Base-by-base conservation (phyloP, 2,797 vertebrate species). In the Luscinia luscinia region DNA sequence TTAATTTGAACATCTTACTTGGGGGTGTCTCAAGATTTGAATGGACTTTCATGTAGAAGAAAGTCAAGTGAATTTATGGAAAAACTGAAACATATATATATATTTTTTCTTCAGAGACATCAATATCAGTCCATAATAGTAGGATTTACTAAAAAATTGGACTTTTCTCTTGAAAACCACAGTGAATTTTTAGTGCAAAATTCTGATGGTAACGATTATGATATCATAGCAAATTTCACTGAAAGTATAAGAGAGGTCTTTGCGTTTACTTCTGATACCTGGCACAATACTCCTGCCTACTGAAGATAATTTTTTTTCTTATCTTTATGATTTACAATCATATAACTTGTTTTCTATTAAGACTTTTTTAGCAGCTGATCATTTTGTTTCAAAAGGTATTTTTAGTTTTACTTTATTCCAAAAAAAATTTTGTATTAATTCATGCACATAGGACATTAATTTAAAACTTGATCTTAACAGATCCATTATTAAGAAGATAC, bases 1-100 rank as follows among this genome's bases (percentile, higher is more conserved):
- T 58, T 74, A 32, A 78, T 63, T 86, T 86, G 83, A 87, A 84
- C 62, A 83, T 80, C 94, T 90, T 54, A 77, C 8, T 83, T 63
- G 74, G 9, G 5, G 8, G 36, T 76, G 26, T 82, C 73, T 72
- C 58, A 89, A 70, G 27, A 45, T 80, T 30, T 9, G 6, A 82
- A 86, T 34, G 9, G 82, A 69, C 4, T 23, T 49, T 13, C 9
- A 8, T 12, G 3, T n/a, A 18, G 30, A 19, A 87, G 11, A 78
- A 87, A 74, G 3, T 51, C 15, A 64, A 80, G 11, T 23, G 9
- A 77, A 38, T 52, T 58, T 34, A 51, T 26, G 58, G 6, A 69
- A 86, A 80, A 69, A 74, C 6, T 18, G 52, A 27, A 22, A 52
- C 1, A 32, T 43, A 27, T 32, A 34, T 55, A 15, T n/a, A 22